Conservation (phyloP, 1,140 invertebrate genomes). For the Tenebrio molitor region DNA sequence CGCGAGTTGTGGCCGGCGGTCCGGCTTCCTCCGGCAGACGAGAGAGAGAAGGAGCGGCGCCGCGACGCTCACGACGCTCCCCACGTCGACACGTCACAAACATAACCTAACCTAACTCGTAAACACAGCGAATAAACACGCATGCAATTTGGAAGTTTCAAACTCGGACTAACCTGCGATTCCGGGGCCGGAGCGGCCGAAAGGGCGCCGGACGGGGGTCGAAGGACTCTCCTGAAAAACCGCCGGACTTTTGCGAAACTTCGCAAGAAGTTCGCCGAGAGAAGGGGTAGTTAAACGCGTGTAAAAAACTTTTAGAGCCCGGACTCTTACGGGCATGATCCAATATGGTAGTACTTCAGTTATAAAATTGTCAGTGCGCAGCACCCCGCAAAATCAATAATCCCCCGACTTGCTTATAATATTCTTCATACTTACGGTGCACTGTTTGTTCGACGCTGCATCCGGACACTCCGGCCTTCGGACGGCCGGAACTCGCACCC, state of each 20-base stretch:
- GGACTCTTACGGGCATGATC: conserved; percentile 51
- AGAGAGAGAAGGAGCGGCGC: conserved; percentile 2
- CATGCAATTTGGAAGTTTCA: conserved; percentile 39
- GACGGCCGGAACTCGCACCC: no score
- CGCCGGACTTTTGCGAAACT: conserved; percentile 10
- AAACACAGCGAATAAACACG: conserved; percentile 53
- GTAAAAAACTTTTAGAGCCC: conserved; percentile 46
- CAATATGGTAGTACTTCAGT: conserved; percentile 56
- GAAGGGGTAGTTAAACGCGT: conserved; percentile 46
- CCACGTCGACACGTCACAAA: conserved; percentile 39
- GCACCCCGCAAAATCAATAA: conserved; percentile 59
- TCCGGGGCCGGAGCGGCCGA: background rate
- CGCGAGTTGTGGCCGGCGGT: no score
- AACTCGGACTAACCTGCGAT: conserved; percentile 28
- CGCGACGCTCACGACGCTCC: background rate
- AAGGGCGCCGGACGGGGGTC: background rate
- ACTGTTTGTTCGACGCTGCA: conserved; percentile 1
- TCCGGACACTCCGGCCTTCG: background rate
- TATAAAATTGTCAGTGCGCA: conserved; percentile 57
- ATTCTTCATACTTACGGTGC: conserved; percentile 37
- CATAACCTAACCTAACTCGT: conserved; percentile 42
- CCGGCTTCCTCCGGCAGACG: no score
- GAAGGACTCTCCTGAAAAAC: background rate
- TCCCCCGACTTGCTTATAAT: conserved; percentile 46
- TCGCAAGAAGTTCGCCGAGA: conserved; percentile 31